Base-by-base conservation (phyloP, 2,888 invertebrate genomes). In the Rugalucina vietnamica region DNA sequence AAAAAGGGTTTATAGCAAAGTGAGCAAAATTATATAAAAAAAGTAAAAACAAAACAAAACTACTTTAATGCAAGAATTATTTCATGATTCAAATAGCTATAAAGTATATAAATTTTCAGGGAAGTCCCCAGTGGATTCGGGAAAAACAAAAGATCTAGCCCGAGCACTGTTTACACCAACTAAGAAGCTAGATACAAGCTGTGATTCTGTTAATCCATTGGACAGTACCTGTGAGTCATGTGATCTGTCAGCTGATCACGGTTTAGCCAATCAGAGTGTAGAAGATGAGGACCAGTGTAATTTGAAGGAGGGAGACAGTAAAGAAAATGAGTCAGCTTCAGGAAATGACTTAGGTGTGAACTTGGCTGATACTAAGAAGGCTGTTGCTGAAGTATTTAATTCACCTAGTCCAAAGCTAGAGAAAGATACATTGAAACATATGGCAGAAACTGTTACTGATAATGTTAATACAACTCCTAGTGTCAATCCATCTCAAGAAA, bases 141-240 rank as follows among this genome's bases (percentile, higher is more conserved):
- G 65, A 4, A 39, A 39, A 65, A 37, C 87, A 37, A 81, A 91
- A 90, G 89, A 89, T 21, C 76, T 89, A 21, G 89, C 89, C 0
- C 78, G 91, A 43, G 89, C 80, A 0, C 76, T 91, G 71, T 91
- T 91, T 88, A 90, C 90, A 12, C 90, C 91, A 12, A 85, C 85
- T 24, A 57, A 69, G 34, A 80, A 39, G 27, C 79, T 85, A 39
- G 81, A 87, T 29, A 72, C 83, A 29, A 85, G 85, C 27, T 37
- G 76, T 21, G 87, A 87, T 32, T 87, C 87, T 21, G 21, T 87
- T 12, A 71, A 73, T 21, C 77, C 77, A 29, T 49, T 87, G 29
- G 87, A 87, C 65, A 87, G 85, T 76, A 87, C 87, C 29, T 76
- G 65, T 79, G 79, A 81, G 24, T 57, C 21, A n/a, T 57, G 37